Evolutionary conservation across 2,888 invertebrate species (phyloP).

Genomic region (Gymnocheta viridis): DNA sequence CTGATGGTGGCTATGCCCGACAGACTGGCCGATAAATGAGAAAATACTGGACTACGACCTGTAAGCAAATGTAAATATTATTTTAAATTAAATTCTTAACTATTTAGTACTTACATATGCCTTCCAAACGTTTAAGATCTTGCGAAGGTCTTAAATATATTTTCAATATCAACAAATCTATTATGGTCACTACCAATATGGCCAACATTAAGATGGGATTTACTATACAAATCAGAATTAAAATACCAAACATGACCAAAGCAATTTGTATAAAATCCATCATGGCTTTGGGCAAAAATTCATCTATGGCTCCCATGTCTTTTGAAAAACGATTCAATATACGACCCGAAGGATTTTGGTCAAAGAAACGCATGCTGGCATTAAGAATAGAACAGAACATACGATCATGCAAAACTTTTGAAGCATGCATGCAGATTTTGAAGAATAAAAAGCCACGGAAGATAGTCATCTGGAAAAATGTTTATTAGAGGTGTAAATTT

Average conservation of each 20-base stretch:
- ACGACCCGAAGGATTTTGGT: constrained; percentile 90
- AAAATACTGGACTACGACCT: constrained; percentile 94
- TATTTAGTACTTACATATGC: constrained; percentile 84
- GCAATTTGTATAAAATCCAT: constrained; percentile 84
- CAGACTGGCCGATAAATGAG: constrained; percentile 93
- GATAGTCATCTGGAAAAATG: constrained; percentile 81
- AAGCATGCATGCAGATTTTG: constrained; percentile 88
- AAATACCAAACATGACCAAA: constrained; percentile 87
- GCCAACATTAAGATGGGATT: constrained; percentile 87
- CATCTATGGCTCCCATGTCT: constrained; percentile 87
- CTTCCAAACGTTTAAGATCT: constrained; percentile 88
- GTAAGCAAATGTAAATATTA: constrained; percentile 71
- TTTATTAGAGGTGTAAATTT: not conserved
- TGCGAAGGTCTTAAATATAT: constrained; percentile 89
- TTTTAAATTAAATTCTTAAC: too few relatives aligned
- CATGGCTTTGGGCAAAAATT: constrained; percentile 83
- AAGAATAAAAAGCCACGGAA: constrained; percentile 87
- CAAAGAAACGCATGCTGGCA: constrained; percentile 92
- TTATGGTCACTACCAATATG: constrained; percentile 85
- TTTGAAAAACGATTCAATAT: constrained; percentile 90
- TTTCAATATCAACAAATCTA: constrained; percentile 86
- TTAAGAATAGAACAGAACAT: constrained; percentile 92
- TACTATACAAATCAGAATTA: constrained; percentile 87
- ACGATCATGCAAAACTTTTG: constrained; percentile 89
- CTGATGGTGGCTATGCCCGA: constrained; percentile 94